phyloP scores from a whole-genome alignment of 2,888 invertebrate species.

The Stenoptilia bipunctidactyla region DNA sequence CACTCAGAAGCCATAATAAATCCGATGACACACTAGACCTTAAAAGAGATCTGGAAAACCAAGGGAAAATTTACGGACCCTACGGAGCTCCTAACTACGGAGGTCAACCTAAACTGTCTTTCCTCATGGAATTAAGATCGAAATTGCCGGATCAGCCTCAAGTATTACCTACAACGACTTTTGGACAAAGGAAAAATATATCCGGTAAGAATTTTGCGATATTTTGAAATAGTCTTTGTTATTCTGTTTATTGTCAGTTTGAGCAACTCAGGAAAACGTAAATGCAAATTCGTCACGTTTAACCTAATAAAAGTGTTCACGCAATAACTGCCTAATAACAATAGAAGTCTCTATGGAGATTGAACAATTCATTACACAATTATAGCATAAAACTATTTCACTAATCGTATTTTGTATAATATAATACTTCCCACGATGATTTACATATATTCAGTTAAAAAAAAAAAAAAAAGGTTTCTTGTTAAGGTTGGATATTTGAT shows the following conservation, averaged over 20 bases:
- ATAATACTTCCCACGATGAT: no score
- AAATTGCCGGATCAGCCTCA: slow-evolving; percentile 71
- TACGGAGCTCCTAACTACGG: slow-evolving; percentile 47
- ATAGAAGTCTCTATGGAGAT: neutral
- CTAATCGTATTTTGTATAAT: no score
- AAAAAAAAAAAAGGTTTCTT: no score
- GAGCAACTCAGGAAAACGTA: neutral
- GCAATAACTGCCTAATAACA: neutral
- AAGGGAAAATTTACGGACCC: slow-evolving; percentile 40
- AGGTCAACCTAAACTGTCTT: slow-evolving; percentile 66
- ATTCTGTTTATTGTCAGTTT: slow-evolving; percentile 3
- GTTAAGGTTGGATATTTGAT: no score
- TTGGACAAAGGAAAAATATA: slow-evolving; percentile 52
- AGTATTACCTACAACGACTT: slow-evolving; percentile 44
- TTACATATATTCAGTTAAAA: no score
- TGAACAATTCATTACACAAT: no score
- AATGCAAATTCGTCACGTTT: slow-evolving; percentile 1
- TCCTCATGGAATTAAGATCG: slow-evolving; percentile 74
- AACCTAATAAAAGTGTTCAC: neutral
- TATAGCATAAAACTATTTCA: no score
- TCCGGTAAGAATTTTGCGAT: slow-evolving; percentile 32
- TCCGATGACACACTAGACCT: slow-evolving; percentile 66
- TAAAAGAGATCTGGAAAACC: slow-evolving; percentile 66
- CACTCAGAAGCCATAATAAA: slow-evolving; percentile 65
- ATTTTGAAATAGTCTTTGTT: neutral